Percentiles rank a stretch among this genome's conserved stretches.
These are phyloP conservation scores for Eptatretus burgeri DNA, from an alignment of 2,113 vertebrate species.

Conservation along the genomic window DNA sequence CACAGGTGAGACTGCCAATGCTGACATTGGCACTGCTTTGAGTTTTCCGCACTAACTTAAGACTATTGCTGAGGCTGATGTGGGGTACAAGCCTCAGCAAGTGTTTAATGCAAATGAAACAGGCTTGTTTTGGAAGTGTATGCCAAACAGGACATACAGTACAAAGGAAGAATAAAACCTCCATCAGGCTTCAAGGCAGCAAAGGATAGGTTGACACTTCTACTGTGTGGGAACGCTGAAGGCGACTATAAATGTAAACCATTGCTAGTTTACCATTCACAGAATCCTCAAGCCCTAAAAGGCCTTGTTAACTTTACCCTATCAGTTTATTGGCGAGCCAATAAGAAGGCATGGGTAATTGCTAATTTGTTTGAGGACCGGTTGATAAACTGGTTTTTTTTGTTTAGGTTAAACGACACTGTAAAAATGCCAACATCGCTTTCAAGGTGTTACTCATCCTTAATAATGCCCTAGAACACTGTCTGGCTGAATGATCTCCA, in stretches of 20 bases:
- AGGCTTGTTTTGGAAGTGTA: not conserved
- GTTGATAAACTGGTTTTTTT: not conserved
- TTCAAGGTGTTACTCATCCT: conserved; percentile 1
- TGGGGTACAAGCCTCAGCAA: not conserved
- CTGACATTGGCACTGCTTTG: not conserved
- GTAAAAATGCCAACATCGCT: not conserved
- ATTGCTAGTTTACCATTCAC: not conserved
- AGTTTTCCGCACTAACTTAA: not conserved
- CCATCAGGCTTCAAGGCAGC: not conserved
- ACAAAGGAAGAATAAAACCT: not conserved
- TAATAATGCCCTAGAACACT: not conserved
- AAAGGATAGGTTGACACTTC: not conserved
- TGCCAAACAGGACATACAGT: not conserved
- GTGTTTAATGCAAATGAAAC: conserved; percentile 3
- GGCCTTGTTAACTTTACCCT: not conserved
- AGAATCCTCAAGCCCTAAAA: not conserved
- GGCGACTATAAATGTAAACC: not conserved
- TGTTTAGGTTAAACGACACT: too few relatives aligned
- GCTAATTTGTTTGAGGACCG: not conserved
- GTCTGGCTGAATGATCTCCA: not conserved
- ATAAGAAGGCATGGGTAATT: not conserved
- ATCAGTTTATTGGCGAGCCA: not conserved
- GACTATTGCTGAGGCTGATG: not conserved
- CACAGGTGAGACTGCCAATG: not conserved
- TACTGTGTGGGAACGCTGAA: not conserved